These are phyloP conservation scores for Semnornis frantzii DNA, from an alignment of 2,113 vertebrate species.

Conservation along the genomic window DNA sequence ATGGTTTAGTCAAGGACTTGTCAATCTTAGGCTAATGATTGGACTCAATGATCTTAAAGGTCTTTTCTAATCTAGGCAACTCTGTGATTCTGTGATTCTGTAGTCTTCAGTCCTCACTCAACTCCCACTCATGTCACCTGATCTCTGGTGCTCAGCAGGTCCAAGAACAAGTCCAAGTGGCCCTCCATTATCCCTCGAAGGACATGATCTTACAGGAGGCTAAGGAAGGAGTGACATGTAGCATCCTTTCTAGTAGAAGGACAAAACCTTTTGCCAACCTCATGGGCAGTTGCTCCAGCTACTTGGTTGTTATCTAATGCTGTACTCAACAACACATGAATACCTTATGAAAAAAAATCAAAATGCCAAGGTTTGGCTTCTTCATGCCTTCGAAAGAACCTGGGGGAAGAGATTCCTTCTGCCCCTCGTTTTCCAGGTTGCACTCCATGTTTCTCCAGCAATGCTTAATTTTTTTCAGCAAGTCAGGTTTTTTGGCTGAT, in stretches of 20 bases:
- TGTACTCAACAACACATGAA: neutral
- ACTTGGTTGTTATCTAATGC: neutral
- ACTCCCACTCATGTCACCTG: rapidly evolving
- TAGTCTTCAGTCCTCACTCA: neutral
- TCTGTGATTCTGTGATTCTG: too few relatives aligned
- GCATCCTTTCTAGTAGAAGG: neutral
- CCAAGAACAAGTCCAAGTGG: neutral
- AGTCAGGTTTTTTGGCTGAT: neutral
- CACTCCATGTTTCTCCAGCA: neutral
- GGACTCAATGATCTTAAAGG: too few relatives aligned
- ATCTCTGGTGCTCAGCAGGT: neutral
- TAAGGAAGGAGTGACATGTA: rapidly evolving
- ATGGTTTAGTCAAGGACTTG: too few relatives aligned
- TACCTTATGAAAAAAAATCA: neutral
- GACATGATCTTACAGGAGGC: rapidly evolving
- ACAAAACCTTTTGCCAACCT: neutral
- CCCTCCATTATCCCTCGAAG: neutral
- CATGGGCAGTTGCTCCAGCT: neutral
- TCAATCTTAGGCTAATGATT: too few relatives aligned
- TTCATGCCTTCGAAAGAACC: neutral
- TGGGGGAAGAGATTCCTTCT: neutral
- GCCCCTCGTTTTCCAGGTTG: neutral
- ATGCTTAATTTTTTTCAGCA: neutral
- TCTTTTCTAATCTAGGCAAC: too few relatives aligned
- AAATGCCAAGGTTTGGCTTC: neutral